These are phyloP conservation scores for Enteromius fasciolatus DNA, from an alignment of 2,797 vertebrate genomes.

Conservation along the genomic window DNA sequence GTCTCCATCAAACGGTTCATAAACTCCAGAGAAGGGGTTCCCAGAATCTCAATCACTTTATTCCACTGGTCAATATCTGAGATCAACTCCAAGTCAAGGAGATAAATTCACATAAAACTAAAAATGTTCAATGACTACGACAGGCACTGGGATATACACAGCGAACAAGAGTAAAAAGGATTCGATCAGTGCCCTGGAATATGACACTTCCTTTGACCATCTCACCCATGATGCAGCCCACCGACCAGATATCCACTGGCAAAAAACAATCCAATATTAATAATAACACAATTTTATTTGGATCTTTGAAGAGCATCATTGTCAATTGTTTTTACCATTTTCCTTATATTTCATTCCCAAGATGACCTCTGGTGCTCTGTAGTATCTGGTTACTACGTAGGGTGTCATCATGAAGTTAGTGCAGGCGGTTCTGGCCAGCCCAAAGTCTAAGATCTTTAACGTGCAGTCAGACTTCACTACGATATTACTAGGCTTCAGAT, in stretches of 20 bases:
- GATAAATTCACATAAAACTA: neutral
- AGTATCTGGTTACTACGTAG: slow-evolving; percentile 96
- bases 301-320: slow-evolving; percentile 32
- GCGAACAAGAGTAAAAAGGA: slow-evolving; percentile 79
- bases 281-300: slow-evolving; percentile 12
- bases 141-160: neutral
- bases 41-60: slow-evolving; percentile 97
- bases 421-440: slow-evolving; percentile 93
- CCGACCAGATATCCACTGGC: slow-evolving; percentile 99
- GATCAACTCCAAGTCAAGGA: slow-evolving; percentile 64
- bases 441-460: slow-evolving; percentile 96
- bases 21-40: slow-evolving; percentile 92
- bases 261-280: slow-evolving; percentile 54
- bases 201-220: slow-evolving; percentile 98
- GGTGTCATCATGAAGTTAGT: slow-evolving; percentile 99
- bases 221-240: slow-evolving; percentile 99
- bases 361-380: slow-evolving; percentile 95
- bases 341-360: slow-evolving; percentile 98
- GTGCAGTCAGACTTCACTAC: slow-evolving; percentile 97
- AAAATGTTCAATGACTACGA: neutral
- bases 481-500: slow-evolving; percentile 98
- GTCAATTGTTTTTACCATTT: slow-evolving; percentile 82
- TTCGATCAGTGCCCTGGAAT: slow-evolving; percentile 99
- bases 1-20: slow-evolving; percentile 98
- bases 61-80: slow-evolving; percentile 99